Evolutionary conservation across 2,113 vertebrate species (phyloP).

Genomic region (Nesoenas mayeri): DNA sequence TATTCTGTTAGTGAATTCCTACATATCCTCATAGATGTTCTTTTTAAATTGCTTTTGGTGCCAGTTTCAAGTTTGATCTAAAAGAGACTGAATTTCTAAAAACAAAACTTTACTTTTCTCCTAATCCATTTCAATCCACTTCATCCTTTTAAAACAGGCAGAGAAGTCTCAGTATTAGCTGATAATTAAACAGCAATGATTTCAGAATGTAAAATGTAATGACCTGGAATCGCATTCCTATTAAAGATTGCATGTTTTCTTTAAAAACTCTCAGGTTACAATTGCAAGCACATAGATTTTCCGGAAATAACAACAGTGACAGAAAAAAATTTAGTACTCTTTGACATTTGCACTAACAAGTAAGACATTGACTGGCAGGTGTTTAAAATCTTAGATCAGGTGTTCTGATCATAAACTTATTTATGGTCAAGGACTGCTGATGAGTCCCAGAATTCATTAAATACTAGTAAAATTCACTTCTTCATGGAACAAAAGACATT

Average conservation of each 20-base stretch:
- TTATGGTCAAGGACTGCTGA: neutral
- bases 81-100: neutral
- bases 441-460: neutral
- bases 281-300: neutral
- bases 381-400: neutral
- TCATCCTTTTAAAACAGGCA: neutral
- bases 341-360: neutral
- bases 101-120: neutral
- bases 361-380: neutral
- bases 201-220: neutral
- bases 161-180: neutral
- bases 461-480: neutral
- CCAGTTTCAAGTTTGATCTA: neutral
- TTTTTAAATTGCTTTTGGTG: neutral
- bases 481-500: neutral
- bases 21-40: accelerated
- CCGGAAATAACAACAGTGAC: neutral
- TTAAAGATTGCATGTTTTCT: neutral
- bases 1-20: neutral
- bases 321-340: neutral
- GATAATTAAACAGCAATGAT: neutral
- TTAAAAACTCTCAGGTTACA: neutral
- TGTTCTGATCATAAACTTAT: neutral
- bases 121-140: neutral
- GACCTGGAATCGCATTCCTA: neutral